Evolutionary conservation across 2,888 invertebrate species (phyloP).

Genomic region (Hydroisotoma schaefferi): DNA sequence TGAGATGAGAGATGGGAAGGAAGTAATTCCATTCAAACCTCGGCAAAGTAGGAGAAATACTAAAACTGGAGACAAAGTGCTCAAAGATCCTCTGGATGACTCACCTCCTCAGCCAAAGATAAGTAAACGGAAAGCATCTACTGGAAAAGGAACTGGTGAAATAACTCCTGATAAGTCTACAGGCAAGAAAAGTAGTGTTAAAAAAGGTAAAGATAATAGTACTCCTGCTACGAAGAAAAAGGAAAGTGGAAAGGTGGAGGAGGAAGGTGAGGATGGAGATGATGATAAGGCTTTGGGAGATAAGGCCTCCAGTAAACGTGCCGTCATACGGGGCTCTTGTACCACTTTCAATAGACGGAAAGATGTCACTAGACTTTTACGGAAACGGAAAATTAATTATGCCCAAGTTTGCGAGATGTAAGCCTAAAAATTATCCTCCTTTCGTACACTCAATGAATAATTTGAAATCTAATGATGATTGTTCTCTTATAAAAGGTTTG

Average conservation of each 20-base stretch:
- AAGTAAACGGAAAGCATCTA: too few relatives aligned
- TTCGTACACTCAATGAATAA: slow-evolving; percentile 9
- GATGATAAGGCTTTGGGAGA: neutral
- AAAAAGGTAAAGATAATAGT: neutral
- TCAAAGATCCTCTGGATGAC: too few relatives aligned
- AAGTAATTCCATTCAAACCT: too few relatives aligned
- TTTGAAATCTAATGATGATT: neutral
- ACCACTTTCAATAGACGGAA: slow-evolving; percentile 60
- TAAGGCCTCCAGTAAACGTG: neutral
- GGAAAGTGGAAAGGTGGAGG: slow-evolving; percentile 4
- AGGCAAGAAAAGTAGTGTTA: neutral
- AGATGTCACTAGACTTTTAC: slow-evolving; percentile 55
- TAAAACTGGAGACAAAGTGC: too few relatives aligned
- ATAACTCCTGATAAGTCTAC: too few relatives aligned
- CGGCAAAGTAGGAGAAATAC: too few relatives aligned
- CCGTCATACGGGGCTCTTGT: slow-evolving; percentile 64
- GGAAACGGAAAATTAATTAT: slow-evolving; percentile 53
- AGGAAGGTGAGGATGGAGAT: neutral
- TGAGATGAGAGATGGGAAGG: too few relatives aligned
- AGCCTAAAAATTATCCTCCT: neutral
- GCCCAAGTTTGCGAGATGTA: slow-evolving; percentile 51
- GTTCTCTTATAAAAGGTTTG: slow-evolving; percentile 56
- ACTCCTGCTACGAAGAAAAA: too few relatives aligned
- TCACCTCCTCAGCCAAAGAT: too few relatives aligned
- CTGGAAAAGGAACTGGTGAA: too few relatives aligned